A percentile compares a stretch with the other conserved stretches of the same genome.
Evolutionary conservation across 2,797 vertebrate genomes (phyloP).

Genomic region (Etheostoma nigrum): DNA sequence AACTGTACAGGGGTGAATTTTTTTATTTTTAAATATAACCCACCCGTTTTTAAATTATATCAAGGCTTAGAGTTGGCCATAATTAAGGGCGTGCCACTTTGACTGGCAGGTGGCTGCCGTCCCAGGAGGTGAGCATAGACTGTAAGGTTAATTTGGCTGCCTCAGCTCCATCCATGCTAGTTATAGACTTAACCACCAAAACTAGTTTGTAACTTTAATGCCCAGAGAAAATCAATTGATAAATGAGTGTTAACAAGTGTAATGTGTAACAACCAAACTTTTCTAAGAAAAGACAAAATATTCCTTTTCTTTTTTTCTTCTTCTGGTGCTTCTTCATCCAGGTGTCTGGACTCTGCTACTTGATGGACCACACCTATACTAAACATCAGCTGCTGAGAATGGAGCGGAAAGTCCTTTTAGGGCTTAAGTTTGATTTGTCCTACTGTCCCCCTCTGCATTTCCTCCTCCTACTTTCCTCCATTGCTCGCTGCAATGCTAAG

Average conservation of each 20-base stretch:
- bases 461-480: slow-evolving; percentile 82
- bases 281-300: too few species aligned
- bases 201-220: neutral
- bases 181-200: neutral
- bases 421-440: slow-evolving; percentile 86
- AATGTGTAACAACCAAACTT: too few species aligned
- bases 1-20: too few species aligned
- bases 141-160: too few species aligned
- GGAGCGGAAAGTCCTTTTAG: slow-evolving; percentile 87
- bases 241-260: neutral
- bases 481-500: slow-evolving; percentile 82
- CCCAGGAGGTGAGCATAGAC: too few species aligned
- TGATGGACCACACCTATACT: slow-evolving; percentile 89
- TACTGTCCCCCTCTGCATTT: slow-evolving; percentile 86
- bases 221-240: neutral
- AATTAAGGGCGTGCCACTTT: too few species aligned
- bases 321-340: slow-evolving; percentile 44
- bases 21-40: too few species aligned
- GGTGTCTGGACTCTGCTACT: slow-evolving; percentile 89
- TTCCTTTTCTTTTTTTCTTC: fast-evolving
- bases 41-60: too few species aligned
- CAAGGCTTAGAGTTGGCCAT: too few species aligned
- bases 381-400: slow-evolving; percentile 87
- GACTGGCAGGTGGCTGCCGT: too few species aligned
- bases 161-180: too few species aligned